Evolutionary conservation across 2,797 vertebrate genomes (phyloP), one percentile per base, ranked within the genome.

Genomic region (Acestrorhynchus altus): DNA sequence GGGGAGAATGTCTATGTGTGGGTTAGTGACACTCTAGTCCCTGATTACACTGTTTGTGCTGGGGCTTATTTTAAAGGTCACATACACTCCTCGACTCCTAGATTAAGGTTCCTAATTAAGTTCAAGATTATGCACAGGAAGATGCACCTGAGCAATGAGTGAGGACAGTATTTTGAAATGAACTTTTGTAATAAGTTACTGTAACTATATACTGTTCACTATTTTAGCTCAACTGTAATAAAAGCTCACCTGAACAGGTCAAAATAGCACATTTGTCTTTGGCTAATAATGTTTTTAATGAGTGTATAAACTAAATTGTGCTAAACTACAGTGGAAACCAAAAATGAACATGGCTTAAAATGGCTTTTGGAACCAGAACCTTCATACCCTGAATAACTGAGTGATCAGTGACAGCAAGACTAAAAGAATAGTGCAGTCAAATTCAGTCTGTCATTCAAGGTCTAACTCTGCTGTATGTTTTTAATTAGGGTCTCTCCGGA

Each of bases 61-160:
- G 24, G 20, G 42, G 39, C 61, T 78, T 84, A 81, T 59, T 81
- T 89, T 85, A 88, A 88, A 84, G 89, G 82, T 80, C 86, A 65
- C 47, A 56, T 67, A 20, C 18, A 52, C n/a, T n/a, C n/a, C n/a
- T 22, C 31, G 13, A 52, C 44, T 54, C 8, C 4, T 6, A 18
- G 4, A 40, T 49, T 49, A 15, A 60, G 5, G 9, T 18, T 18
- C 40, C 20, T 26, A 16, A 16, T 80, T 26, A 44, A 75, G 42
- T 20, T 74, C 24, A 31, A 63, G 35, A 54, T 69, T 49, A 61
- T 20, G 15, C 6, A 20, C 66, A 20, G 11, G 22, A 12, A 26
- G 16, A 44, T 5, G 4, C 4, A 12, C 8, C 39, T 72, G 15
- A 44, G 16, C 11, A 18, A n/a, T 35, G 8, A n/a, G 0, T n/a